Percentiles rank a stretch among this genome's conserved stretches.
Conservation (phyloP, 2,797 vertebrate genomes). For the Helostoma temminkii region DNA sequence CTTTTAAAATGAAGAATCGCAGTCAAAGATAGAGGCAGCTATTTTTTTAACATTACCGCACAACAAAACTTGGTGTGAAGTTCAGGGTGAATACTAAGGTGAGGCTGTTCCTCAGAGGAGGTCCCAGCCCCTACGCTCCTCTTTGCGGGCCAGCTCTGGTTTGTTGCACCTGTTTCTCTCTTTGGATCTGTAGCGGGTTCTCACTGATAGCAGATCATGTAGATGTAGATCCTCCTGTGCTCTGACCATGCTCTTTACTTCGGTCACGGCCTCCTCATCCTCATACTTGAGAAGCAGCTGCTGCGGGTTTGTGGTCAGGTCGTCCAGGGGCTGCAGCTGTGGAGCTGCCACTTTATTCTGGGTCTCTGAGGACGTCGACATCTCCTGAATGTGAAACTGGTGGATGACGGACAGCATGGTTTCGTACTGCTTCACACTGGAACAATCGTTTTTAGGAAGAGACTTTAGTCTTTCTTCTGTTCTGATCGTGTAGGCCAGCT, state of each 20-base stretch:
- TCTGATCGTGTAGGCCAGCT: constrained; percentile 73
- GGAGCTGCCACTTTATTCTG: background rate
- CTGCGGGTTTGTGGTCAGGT: constrained; percentile 3
- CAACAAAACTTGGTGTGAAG: too few species aligned
- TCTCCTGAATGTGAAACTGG: constrained; percentile 19
- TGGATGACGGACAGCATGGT: constrained; percentile 66
- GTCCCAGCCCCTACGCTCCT: background rate
- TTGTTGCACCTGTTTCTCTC: constrained; percentile 14
- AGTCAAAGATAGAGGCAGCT: too few species aligned
- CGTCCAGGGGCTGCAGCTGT: background rate
- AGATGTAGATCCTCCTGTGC: background rate
- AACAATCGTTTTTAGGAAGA: constrained; percentile 66
- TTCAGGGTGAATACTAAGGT: background rate
- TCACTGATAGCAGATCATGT: background rate
- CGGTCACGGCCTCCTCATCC: background rate
- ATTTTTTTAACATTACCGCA: too few species aligned
- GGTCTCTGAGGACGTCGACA: accelerated
- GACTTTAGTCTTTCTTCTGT: constrained; percentile 49
- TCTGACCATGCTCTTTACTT: accelerated
- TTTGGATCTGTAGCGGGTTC: constrained; percentile 37
- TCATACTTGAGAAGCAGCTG: background rate
- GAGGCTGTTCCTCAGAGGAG: constrained; percentile 4
- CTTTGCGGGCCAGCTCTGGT: constrained; percentile 25
- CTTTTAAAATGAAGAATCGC: too few species aligned
- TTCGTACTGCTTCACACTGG: constrained; percentile 65